Evolutionary conservation across 1,140 invertebrate species (phyloP).

Genomic region (Mya arenaria): DNA sequence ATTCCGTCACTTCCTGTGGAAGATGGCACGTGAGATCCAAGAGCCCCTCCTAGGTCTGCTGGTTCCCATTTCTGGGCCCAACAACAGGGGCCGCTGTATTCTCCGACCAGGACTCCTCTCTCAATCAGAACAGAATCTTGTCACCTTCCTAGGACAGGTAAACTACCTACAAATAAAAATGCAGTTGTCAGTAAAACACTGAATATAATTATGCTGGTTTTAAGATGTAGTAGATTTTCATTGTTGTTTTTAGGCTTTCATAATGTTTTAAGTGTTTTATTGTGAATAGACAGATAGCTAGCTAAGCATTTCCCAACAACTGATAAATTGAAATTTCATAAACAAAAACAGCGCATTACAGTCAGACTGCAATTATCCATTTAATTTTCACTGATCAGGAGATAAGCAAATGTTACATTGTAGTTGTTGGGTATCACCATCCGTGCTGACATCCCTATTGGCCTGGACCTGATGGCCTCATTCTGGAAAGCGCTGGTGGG

Average conservation of each 20-base stretch:
- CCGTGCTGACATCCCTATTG: slow-evolving; percentile 81
- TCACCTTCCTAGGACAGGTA: slow-evolving; percentile 81
- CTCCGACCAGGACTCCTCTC: slow-evolving; percentile 78
- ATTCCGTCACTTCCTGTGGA: slow-evolving; percentile 81
- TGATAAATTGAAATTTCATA: no score
- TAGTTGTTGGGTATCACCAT: slow-evolving; percentile 81
- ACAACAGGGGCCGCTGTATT: slow-evolving; percentile 75
- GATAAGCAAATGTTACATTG: no score
- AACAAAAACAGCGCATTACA: no score
- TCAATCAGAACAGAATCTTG: slow-evolving; percentile 79
- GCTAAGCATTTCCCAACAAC: no score
- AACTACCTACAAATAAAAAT: no score
- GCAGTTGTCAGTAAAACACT: no score
- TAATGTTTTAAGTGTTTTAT: no score
- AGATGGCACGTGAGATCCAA: slow-evolving; percentile 78
- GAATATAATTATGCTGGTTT: no score
- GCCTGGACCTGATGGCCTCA: slow-evolving; percentile 76
- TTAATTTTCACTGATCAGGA: no score
- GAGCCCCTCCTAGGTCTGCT: slow-evolving; percentile 71
- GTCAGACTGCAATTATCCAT: neutral
- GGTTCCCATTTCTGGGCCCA: slow-evolving; percentile 74
- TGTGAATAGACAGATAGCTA: no score
- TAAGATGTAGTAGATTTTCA: no score
- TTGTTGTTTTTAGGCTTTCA: no score
- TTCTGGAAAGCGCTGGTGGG: slow-evolving; percentile 79